A percentile compares a stretch with the other conserved stretches of the same genome.
Evolutionary conservation across 2,797 vertebrate species (phyloP).

Genomic region (Enteromius treurensis): DNA sequence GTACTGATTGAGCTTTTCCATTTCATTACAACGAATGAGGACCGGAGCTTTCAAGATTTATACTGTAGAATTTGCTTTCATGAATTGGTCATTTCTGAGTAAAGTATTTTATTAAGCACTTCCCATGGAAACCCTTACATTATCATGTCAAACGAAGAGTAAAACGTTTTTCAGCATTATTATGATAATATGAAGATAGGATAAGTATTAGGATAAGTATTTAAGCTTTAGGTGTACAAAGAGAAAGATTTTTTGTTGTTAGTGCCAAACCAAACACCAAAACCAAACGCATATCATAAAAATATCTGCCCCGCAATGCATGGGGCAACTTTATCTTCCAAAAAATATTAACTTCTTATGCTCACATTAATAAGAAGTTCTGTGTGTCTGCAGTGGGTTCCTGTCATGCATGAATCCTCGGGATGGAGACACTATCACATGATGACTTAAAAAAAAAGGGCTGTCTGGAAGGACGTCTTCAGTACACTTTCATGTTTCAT

Average conservation of each 20-base stretch:
- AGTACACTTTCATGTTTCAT: not conserved
- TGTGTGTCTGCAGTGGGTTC: slow-evolving; percentile 72
- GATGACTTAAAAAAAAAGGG: not conserved
- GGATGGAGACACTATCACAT: slow-evolving; percentile 19
- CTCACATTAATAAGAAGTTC: slow-evolving; percentile 67
- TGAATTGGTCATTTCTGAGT: not conserved
- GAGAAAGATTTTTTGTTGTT: slow-evolving; percentile 1
- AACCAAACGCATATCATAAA: slow-evolving; percentile 27
- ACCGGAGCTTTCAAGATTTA: not conserved
- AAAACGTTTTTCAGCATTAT: not conserved
- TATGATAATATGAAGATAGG: not conserved
- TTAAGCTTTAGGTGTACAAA: not conserved
- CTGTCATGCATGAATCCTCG: slow-evolving; percentile 78
- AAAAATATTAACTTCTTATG: not conserved
- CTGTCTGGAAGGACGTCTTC: not conserved
- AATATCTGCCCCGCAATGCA: not conserved
- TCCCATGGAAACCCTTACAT: not conserved
- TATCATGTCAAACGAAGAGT: not conserved
- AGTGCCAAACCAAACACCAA: not conserved
- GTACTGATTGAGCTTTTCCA: not conserved
- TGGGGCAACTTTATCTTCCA: not conserved
- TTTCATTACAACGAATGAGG: not conserved
- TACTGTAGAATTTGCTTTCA: not conserved
- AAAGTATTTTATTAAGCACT: not conserved
- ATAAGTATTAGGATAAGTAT: not conserved